Evolutionary conservation across 2,113 vertebrate genomes (phyloP), one percentile per base, ranked within the genome.

Genomic region (Ciconia maguari): DNA sequence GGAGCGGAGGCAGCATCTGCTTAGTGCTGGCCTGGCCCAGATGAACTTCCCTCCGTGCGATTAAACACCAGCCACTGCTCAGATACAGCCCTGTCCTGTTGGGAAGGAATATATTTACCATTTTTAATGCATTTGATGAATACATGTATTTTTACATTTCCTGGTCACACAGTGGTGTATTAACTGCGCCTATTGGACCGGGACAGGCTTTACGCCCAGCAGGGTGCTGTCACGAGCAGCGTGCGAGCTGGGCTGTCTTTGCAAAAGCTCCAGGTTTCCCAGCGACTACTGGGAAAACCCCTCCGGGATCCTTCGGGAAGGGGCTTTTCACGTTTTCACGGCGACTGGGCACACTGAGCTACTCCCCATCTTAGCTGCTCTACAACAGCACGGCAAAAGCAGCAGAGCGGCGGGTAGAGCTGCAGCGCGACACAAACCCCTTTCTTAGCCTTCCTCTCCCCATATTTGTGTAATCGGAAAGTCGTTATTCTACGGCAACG

Each of bases 401-500:
- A 62, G 55, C 52, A 64, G 51, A 26, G 42, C 0, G 1, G 52
- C 1, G 2, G 44, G 44, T 15, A 6, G 16, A 27, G 8, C n/a
- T 34, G 11, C 34, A 36, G 58, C 1, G 12, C 18, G 19, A 49
- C 83, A 26, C 22, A 61, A 62, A 13, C 2, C 18, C 44, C 18
- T 44, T 61, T 24, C 42, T 74, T 17, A 18, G 6, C 34, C n/a
- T 76, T 20, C 36, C 29, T 22, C 64, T 32, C 29, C 30, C 46
- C 27, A 0, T 7, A 4, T 46, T 10, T 51, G 25, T 8, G 10
- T 0, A 0, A 24, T 6, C 3, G 15, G 38, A 8, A 79, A 42
- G 69, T 82, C 2, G 2, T 84, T 92, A 79, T 34, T 81, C 77
- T 25, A 65, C 92, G 83, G 89, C 93, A 90, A 96, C 19, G 76